A percentile compares a stretch with the other conserved stretches of the same genome.
Conservation (phyloP, 2,888 invertebrate species). For the Clivina fossor region DNA sequence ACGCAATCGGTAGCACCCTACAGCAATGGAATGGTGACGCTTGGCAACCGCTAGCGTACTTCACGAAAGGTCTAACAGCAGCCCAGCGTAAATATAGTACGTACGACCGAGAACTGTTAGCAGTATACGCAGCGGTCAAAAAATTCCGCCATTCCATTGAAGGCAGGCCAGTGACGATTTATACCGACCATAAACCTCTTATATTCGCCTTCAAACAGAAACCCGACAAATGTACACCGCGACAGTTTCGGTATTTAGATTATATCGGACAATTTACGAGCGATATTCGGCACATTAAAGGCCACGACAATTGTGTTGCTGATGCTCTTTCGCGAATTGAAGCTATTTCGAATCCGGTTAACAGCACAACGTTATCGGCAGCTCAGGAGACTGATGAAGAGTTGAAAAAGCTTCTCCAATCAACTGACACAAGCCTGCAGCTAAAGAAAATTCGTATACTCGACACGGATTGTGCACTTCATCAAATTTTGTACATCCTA, state of each 20-base stretch:
- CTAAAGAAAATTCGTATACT: slow-evolving; percentile 4
- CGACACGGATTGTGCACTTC: background rate
- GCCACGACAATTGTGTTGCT: slow-evolving; percentile 45
- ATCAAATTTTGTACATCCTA: no score
- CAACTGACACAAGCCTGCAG: background rate
- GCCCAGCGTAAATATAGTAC: slow-evolving; percentile 43
- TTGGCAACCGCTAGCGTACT: slow-evolving; percentile 47
- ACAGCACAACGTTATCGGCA: slow-evolving; percentile 30
- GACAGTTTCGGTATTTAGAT: no score
- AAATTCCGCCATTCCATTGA: slow-evolving; percentile 47
- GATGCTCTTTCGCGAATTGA: slow-evolving; percentile 45
- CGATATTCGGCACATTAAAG: slow-evolving; percentile 43
- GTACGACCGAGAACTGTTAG: slow-evolving; percentile 46
- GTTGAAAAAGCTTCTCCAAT: background rate
- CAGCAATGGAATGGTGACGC: slow-evolving; percentile 42
- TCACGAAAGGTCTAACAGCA: slow-evolving; percentile 43
- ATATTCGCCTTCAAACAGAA: slow-evolving; percentile 43
- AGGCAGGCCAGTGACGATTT: slow-evolving; percentile 42
- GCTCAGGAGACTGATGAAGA: slow-evolving; percentile 45
- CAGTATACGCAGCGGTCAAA: slow-evolving; percentile 44
- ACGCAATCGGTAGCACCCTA: slow-evolving; percentile 46
- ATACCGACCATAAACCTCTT: slow-evolving; percentile 47
- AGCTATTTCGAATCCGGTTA: slow-evolving; percentile 28
- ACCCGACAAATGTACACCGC: slow-evolving; percentile 42
- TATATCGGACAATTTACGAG: slow-evolving; percentile 45